Percentiles rank a stretch among this genome's conserved stretches.
Evolutionary conservation across 2,113 vertebrate genomes (phyloP).

Genomic region (Romanogobio albipinnatus): DNA sequence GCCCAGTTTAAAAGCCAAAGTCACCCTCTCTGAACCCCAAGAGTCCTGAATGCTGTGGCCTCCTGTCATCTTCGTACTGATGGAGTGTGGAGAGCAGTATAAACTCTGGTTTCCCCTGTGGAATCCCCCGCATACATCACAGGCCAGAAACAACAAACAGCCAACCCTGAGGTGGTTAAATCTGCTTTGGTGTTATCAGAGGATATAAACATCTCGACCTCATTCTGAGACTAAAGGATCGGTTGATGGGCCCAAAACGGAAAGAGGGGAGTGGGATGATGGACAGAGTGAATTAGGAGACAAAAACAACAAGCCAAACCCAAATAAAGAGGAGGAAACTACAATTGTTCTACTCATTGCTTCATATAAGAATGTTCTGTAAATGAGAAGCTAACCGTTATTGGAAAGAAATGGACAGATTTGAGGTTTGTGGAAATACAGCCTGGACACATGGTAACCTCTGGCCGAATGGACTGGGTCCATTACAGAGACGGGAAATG

Average conservation of each 20-base stretch:
- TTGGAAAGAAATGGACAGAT: neutral
- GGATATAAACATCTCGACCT: constrained; percentile 29
- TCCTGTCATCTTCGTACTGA: constrained; percentile 12
- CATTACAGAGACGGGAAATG: constrained; percentile 2
- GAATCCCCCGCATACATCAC: constrained; percentile 31
- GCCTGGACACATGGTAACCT: neutral
- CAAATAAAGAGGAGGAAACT: constrained; percentile 41
- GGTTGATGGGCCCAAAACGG: constrained; percentile 4
- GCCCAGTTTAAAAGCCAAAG: constrained; percentile 11
- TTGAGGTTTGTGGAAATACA: constrained; percentile 9
- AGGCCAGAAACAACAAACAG: constrained; percentile 36
- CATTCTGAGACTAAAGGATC: neutral
- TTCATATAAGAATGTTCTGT: constrained; percentile 1
- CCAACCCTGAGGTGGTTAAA: constrained; percentile 33
- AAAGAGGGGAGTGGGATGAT: constrained; percentile 3
- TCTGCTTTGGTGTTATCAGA: constrained; percentile 23
- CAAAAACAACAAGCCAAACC: constrained; percentile 26
- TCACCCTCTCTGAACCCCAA: neutral
- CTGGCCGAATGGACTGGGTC: neutral
- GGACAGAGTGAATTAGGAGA: neutral
- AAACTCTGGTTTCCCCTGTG: constrained; percentile 19
- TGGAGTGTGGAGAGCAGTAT: constrained; percentile 27
- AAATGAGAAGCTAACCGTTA: constrained; percentile 3
- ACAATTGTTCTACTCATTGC: constrained; percentile 9
- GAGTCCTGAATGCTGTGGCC: no score